Conservation (phyloP, 2,888 invertebrate species). For the Papilio protenor region DNA sequence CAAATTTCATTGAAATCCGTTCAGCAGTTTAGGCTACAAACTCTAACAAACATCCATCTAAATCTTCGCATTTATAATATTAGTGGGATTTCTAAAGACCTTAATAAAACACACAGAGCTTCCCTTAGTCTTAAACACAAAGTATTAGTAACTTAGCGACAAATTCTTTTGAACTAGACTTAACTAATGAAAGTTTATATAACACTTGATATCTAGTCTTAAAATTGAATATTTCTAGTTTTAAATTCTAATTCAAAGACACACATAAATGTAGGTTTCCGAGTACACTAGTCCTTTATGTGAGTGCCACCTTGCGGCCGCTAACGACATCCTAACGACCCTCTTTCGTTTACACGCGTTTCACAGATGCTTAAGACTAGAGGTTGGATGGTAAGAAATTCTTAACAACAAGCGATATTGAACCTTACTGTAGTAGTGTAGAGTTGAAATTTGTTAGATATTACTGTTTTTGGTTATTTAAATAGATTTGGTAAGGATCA, state of each 20-base stretch:
- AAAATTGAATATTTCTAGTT: not conserved
- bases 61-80: too few species aligned
- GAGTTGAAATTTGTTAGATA: not conserved
- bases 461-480: not conserved
- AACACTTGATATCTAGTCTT: not conserved
- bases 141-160: too few species aligned
- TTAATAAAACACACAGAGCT: too few species aligned
- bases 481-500: not conserved
- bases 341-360: conserved; percentile 1
- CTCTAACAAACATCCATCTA: too few species aligned
- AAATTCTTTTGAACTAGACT: too few species aligned
- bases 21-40: too few species aligned
- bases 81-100: not conserved
- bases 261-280: not conserved
- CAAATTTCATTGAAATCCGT: too few species aligned
- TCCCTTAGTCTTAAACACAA: too few species aligned
- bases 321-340: conserved; percentile 35
- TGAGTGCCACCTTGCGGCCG: conserved; percentile 29
- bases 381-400: not conserved
- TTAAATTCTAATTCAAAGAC: not conserved
- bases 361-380: conserved; percentile 29
- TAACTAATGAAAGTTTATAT: too few species aligned
- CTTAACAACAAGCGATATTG: not conserved
- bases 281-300: not conserved
- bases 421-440: not conserved